Percentiles rank a stretch among this genome's conserved stretches.
phyloP scores from a whole-genome alignment of 2,797 vertebrate genomes.

The Syngnathus rostellatus region DNA sequence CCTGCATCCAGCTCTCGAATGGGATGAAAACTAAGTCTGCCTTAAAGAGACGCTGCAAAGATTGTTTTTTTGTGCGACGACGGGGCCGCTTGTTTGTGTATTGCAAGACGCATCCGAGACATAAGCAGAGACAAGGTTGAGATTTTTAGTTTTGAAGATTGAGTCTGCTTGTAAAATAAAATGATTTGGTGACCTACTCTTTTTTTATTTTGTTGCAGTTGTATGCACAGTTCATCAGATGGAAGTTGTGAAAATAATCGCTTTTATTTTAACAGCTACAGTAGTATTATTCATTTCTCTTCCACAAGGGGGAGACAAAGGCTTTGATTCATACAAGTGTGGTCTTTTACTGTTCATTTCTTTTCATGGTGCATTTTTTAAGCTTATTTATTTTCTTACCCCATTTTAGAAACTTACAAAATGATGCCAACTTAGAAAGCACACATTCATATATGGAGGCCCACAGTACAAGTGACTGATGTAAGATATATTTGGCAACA shows the following conservation, averaged over 20 bases:
- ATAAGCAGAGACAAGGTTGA: slow-evolving; percentile 86
- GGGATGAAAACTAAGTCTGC: slow-evolving; percentile 81
- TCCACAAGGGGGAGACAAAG: background rate
- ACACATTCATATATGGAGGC: background rate
- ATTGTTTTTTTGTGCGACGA: slow-evolving; percentile 81
- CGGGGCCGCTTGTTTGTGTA: slow-evolving; percentile 77
- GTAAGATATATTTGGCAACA: slow-evolving; percentile 39
- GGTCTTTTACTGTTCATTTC: background rate
- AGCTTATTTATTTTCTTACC: background rate
- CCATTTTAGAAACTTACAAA: background rate
- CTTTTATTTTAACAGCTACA: background rate
- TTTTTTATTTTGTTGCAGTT: background rate
- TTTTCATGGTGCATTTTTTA: too few species aligned
- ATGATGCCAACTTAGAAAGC: background rate
- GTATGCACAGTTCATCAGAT: background rate
- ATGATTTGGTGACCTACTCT: background rate
- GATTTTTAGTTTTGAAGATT: background rate
- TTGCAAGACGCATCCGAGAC: slow-evolving; percentile 80
- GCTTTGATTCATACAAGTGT: background rate
- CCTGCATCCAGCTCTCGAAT: slow-evolving; percentile 34
- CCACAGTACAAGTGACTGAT: slow-evolving; percentile 11
- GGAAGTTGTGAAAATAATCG: background rate
- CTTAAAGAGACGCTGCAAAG: slow-evolving; percentile 78
- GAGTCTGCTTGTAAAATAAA: slow-evolving; percentile 41
- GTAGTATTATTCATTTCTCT: background rate